Conservation (phyloP, 92 coral and sea anemone species). For the Phymanthus crucifer region DNA sequence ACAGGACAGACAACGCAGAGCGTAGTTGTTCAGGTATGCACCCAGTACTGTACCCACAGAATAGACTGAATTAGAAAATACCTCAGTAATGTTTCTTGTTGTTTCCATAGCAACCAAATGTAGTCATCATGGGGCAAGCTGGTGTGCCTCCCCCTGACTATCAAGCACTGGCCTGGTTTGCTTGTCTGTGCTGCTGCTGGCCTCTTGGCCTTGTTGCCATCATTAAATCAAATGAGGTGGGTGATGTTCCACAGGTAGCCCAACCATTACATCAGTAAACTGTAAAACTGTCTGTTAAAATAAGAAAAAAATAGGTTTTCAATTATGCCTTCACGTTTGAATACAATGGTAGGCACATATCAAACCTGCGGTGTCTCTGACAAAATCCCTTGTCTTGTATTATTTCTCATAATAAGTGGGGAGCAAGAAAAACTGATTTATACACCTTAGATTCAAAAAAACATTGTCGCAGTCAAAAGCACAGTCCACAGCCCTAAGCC, state of each 20-base stretch:
- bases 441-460: too few relatives aligned
- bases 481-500: too few relatives aligned
- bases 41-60: too few relatives aligned
- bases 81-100: not conserved
- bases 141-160: constrained; percentile 64
- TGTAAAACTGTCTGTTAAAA: not conserved
- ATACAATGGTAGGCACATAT: too few relatives aligned
- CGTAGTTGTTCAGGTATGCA: not conserved
- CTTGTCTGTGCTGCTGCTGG: constrained; percentile 88
- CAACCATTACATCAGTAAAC: too few relatives aligned
- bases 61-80: too few relatives aligned
- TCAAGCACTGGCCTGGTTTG: constrained; percentile 75
- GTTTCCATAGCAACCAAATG: constrained; percentile 19
- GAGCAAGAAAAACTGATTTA: too few relatives aligned
- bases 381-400: too few relatives aligned
- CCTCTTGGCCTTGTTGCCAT: constrained; percentile 81
- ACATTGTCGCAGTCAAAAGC: too few relatives aligned
- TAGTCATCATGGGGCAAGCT: constrained; percentile 19
- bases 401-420: too few relatives aligned
- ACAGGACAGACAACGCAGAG: not conserved
- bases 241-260: not conserved
- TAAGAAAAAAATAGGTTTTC: not conserved
- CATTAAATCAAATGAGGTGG: constrained; percentile 81
- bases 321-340: too few relatives aligned
- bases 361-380: too few relatives aligned